Percentiles rank a stretch among this genome's conserved stretches.
These are phyloP conservation scores for Irena cyanogastra DNA, from an alignment of 2,113 vertebrate genomes.

Conservation along the genomic window DNA sequence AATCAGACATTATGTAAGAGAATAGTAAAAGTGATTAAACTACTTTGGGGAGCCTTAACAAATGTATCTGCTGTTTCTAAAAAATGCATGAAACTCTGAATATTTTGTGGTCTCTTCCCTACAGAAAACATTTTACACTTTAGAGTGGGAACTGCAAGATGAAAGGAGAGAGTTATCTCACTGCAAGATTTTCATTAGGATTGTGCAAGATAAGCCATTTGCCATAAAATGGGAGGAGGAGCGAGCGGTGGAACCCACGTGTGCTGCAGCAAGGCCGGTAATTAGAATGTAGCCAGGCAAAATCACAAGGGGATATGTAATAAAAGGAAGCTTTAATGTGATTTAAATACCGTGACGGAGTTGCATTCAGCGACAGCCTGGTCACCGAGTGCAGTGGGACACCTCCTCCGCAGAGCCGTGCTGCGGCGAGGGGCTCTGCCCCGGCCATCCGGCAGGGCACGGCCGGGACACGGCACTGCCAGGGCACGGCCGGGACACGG, in stretches of 20 bases:
- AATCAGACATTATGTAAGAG: background rate
- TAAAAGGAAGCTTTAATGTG: conserved; percentile 89
- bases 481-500: too few relatives aligned
- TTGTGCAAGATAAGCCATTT: conserved; percentile 2
- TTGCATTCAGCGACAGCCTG: conserved; percentile 74
- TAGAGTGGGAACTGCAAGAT: background rate
- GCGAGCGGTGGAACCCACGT: background rate
- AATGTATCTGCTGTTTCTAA: background rate
- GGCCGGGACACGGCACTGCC: too few relatives aligned
- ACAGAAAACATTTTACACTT: background rate
- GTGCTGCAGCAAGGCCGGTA: conserved; percentile 79
- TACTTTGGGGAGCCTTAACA: background rate
- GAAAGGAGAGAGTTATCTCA: background rate
- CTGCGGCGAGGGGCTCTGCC: conserved; percentile 72
- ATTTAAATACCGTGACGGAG: conserved; percentile 92
- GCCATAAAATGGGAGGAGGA: conserved; percentile 12
- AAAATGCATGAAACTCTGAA: background rate
- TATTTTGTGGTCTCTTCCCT: background rate
- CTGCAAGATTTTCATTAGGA: background rate
- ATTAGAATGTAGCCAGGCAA: conserved; percentile 82
- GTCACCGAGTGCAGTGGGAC: conserved; percentile 48
- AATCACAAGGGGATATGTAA: conserved; percentile 83
- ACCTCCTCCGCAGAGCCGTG: conserved; percentile 75
- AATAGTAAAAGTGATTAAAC: background rate
- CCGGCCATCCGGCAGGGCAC: conserved; percentile 80